A percentile compares a stretch with the other conserved stretches of the same genome.
phyloP scores from a whole-genome alignment of 2,113 vertebrate genomes.

The Ageneiosus marmoratus region DNA sequence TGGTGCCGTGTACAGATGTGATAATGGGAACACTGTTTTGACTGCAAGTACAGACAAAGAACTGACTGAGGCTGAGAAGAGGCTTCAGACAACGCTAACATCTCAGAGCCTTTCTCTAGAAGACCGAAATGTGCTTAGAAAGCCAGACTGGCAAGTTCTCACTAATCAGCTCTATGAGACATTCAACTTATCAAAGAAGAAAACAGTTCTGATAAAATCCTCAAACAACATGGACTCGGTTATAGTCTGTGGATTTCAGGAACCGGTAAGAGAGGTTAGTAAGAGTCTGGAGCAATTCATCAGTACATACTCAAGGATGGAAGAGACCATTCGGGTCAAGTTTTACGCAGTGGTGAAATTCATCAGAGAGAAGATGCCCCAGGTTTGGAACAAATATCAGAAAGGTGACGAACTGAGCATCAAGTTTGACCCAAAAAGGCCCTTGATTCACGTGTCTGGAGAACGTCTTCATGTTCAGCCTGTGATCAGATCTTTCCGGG shows the following conservation, averaged over 20 bases:
- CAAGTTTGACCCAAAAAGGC: constrained; percentile 51
- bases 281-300: constrained; percentile 69
- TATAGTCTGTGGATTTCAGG: constrained; percentile 71
- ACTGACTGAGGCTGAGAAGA: constrained; percentile 74
- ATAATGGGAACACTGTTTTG: constrained; percentile 64
- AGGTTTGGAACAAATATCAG: constrained; percentile 49
- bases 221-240: constrained; percentile 54
- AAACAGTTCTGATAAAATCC: constrained; percentile 53
- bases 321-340: constrained; percentile 61
- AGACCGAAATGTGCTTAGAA: constrained; percentile 62
- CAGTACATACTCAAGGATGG: constrained; percentile 58
- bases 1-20: constrained; percentile 69
- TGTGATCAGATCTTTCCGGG: constrained; percentile 46
- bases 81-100: constrained; percentile 63
- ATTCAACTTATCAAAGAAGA: constrained; percentile 58
- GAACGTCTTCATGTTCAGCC: constrained; percentile 67
- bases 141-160: constrained; percentile 68
- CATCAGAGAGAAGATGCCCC: constrained; percentile 65
- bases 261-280: constrained; percentile 65
- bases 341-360: constrained; percentile 66
- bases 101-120: constrained; percentile 62
- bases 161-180: constrained; percentile 40
- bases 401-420: constrained; percentile 62
- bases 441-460: constrained; percentile 72
- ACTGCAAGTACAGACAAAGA: constrained; percentile 57